These are phyloP conservation scores for Parnassius orleans DNA, from an alignment of 2,888 invertebrate species.

Conservation along the genomic window DNA sequence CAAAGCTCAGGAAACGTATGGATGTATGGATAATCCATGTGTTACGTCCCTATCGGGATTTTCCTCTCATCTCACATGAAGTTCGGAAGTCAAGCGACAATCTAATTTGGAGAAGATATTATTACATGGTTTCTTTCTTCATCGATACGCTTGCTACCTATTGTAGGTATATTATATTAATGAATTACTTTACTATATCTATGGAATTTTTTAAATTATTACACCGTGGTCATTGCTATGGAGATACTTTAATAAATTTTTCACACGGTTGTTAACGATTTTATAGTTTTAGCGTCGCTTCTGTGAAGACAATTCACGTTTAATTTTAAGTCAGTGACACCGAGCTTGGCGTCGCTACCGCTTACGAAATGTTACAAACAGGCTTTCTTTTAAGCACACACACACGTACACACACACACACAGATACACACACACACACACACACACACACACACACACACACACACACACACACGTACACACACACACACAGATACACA, in stretches of 20 bases:
- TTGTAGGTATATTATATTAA: no score
- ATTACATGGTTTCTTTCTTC: no score
- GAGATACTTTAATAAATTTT: not conserved
- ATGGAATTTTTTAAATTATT: not conserved
- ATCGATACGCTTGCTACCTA: no score
- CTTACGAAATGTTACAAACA: conserved; percentile 7
- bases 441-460: not conserved
- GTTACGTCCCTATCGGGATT: conserved; percentile 1
- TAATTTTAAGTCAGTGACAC: conserved; percentile 4
- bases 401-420: not conserved
- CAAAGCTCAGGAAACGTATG: conserved; percentile 30
- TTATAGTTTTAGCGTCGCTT: not conserved
- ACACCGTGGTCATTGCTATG: not conserved
- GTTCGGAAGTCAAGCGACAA: no score
- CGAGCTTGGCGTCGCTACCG: not conserved
- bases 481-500: not conserved
- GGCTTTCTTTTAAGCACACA: not conserved
- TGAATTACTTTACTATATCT: no score
- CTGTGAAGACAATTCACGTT: not conserved
- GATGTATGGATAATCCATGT: conserved; percentile 17
- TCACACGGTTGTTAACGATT: no score
- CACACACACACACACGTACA: not conserved
- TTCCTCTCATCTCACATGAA: not conserved
- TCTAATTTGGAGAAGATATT: no score
- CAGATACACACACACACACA: not conserved